These are phyloP conservation scores for Tyrannus savana DNA, from an alignment of 2,113 vertebrate species.

Conservation along the genomic window DNA sequence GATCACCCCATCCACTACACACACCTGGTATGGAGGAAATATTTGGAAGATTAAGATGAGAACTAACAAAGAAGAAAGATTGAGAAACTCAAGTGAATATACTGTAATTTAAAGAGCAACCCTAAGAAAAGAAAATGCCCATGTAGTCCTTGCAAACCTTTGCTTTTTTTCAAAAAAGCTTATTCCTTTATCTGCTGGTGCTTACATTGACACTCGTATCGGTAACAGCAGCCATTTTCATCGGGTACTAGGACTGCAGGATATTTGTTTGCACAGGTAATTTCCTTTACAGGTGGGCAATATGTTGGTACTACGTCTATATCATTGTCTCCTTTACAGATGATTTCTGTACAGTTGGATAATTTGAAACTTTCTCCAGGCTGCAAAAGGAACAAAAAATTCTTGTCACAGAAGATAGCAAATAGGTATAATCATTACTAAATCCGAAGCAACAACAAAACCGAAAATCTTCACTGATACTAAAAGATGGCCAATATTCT, in stretches of 20 bases:
- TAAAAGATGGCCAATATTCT: neutral
- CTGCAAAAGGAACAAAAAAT: conserved; percentile 59
- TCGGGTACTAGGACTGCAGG: conserved; percentile 77
- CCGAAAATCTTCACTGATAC: neutral
- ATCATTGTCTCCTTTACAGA: conserved; percentile 83
- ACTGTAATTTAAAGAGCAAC: neutral
- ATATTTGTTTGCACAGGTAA: conserved; percentile 84
- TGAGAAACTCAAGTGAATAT: neutral
- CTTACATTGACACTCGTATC: conserved; percentile 92
- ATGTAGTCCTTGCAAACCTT: neutral
- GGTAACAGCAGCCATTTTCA: conserved; percentile 80
- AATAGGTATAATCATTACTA: neutral
- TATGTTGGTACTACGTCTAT: conserved; percentile 72
- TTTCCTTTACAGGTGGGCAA: conserved; percentile 77
- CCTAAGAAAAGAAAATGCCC: neutral
- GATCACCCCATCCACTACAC: conserved; percentile 83
- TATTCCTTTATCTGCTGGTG: neutral
- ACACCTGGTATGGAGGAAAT: conserved; percentile 75
- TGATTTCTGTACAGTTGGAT: conserved; percentile 84
- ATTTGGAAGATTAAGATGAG: neutral
- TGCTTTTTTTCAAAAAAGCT: neutral
- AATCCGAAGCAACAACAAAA: neutral
- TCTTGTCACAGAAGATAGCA: neutral
- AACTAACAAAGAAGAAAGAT: neutral
- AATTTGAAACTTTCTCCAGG: conserved; percentile 81